These are phyloP conservation scores for Kuschelorhynchus macadamiae DNA, from an alignment of 2,888 invertebrate genomes.

Conservation along the genomic window DNA sequence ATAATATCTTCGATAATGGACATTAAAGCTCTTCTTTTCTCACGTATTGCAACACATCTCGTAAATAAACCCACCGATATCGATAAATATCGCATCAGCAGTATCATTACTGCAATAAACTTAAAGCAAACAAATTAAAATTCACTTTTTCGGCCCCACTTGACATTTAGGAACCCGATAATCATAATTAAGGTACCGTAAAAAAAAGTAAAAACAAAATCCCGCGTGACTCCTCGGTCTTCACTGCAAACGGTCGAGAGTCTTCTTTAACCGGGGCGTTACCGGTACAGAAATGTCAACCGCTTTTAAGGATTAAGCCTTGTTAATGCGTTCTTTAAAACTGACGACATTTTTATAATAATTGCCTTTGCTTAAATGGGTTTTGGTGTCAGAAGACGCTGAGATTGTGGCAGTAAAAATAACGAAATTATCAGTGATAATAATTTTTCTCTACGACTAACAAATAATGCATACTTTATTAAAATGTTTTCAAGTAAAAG, in stretches of 20 bases:
- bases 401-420: too few species aligned
- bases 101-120: too few species aligned
- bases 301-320: conserved; percentile 34
- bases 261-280: conserved; percentile 37
- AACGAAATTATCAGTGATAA: too few species aligned
- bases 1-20: too few species aligned
- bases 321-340: conserved; percentile 28
- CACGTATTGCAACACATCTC: too few species aligned
- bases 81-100: too few species aligned
- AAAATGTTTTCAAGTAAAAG: too few species aligned
- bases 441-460: too few species aligned
- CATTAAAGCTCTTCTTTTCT: too few species aligned
- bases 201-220: background rate
- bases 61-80: too few species aligned
- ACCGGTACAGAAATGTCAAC: conserved; percentile 41
- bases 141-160: background rate
- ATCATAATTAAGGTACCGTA: background rate
- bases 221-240: conserved; percentile 4
- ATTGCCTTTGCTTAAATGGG: conserved; percentile 25
- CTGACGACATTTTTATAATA: conserved; percentile 24
- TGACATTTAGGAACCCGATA: background rate
- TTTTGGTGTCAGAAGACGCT: conserved; percentile 33
- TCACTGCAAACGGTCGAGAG: conserved; percentile 29
- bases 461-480: too few species aligned
- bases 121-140: background rate